Evolutionary conservation across 2,113 vertebrate species (phyloP), one percentile per base, ranked within the genome.

Genomic region (Danionella cerebrum): DNA sequence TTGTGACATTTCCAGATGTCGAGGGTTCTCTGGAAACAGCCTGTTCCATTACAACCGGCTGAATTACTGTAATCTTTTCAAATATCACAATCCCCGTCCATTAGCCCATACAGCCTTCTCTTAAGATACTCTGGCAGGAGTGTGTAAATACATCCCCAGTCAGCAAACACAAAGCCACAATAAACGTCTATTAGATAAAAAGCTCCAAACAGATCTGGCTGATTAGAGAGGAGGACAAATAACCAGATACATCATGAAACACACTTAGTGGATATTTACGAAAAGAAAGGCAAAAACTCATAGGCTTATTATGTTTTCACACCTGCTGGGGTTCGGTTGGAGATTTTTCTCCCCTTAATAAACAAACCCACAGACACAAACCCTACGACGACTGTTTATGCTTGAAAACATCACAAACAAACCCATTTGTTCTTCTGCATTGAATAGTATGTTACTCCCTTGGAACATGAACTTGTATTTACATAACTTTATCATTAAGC

Each of bases 31-130:
- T 36, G 69, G 55, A 72, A 76, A 74, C 76, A 70, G 52, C 66
- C 66, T 42, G 45, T 67, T 77, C 73, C 39, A 76, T 76, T 79
- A 79, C 71, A 67, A 72, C 65, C 39, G 22, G 44, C 63, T 58
- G 74, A 81, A 81, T 79, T 75, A 77, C 77, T 70, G 74, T 75
- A 67, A 79, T 81, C 74, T 78, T 79, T 77, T 77, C 76, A 81
- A 77, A 78, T 81, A 79, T 79, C 75, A 77, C 70, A 67, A 78
- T 77, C 77, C 68, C 51, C 76, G 45, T 73, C 76, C 73, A 71
- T 79, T 77, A 77, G 71, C 52, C 65, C 66, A n/a, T n/a, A n/a
- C n/a, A 75, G 79, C 63, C 73, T 73, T 71, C 74, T 77, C 67
- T 73, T 75, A 72, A 74, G 70, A 73, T 68, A 65, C 63, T 50